Evolutionary conservation across 2,888 invertebrate genomes (phyloP), one percentile per base, ranked within the genome.

Genomic region (Pseudococcus jackbeardsleyi): DNA sequence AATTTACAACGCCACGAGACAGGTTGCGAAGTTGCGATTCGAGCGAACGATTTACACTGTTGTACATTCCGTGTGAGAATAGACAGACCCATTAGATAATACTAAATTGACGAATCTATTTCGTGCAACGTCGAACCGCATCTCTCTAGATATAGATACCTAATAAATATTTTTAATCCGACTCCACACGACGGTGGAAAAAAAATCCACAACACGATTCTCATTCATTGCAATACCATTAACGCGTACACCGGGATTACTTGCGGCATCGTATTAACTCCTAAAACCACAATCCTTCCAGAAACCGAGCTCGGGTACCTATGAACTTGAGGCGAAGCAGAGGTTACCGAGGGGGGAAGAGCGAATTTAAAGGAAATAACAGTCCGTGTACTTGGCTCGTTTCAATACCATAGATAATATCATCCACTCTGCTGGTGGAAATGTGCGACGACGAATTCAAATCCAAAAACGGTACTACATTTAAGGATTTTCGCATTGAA

Each of bases 311-410:
- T 17, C 26, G 15, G 12, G 19, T 64, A 50, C 50, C 59, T 59
- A 59, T n/a, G n/a, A 59, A 11, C 22, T 72, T 33, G 72, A 72
- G 72, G 5, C 6, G 15, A 15, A 0, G 68, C 8, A 12, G 4
- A 26, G 64, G 12, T 15, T 5, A 4, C 59, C 6, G 7, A 19
- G 15, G 59, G 7, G 59, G 15, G 59, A 5, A 6, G 26, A 68
- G 11, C 26, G 72, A 72, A 72, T 72, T 72, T 72, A 72, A 72
- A 72, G 72, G 72, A 72, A 72, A 72, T 72, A 72, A 72, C 72
- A 72, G 72, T 72, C 72, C 72, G 72, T 72, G 72, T 72, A 72
- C 72, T 72, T 72, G 72, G 72, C 72, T 72, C 72, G 72, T 72
- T 72, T 72, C 72, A 72, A 72, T 72, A 72, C 72, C 68, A 54